Percentiles rank a stretch among this genome's conserved stretches.
These are phyloP conservation scores for Xylocampa areola DNA, from an alignment of 2,888 invertebrate species.

Conservation along the genomic window DNA sequence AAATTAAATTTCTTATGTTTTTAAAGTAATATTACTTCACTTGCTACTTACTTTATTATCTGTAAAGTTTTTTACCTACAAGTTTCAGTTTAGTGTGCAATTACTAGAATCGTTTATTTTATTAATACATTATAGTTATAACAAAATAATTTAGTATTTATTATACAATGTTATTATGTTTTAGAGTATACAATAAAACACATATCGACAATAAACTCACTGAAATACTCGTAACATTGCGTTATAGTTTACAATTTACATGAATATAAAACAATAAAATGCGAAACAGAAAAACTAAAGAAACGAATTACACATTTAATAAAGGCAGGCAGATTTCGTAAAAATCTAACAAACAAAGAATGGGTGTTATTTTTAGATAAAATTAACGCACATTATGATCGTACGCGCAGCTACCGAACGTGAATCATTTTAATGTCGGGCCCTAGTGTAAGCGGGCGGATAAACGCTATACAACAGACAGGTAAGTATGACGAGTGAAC, in stretches of 20 bases:
- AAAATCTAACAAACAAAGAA: constrained; percentile 87
- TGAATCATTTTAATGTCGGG: constrained; percentile 79
- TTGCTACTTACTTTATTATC: no score
- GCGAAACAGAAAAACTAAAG: constrained; percentile 53
- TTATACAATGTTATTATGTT: constrained; percentile 48
- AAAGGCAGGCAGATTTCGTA: constrained; percentile 83
- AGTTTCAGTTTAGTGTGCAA: no score
- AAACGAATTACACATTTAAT: constrained; percentile 69
- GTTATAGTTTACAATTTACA: constrained; percentile 58
- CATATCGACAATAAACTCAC: constrained; percentile 56
- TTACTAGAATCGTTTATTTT: no score
- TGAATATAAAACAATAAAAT: constrained; percentile 60
- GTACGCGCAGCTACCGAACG: constrained; percentile 79
- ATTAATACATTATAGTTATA: no score
- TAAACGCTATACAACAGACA: neutral
- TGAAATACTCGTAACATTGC: constrained; percentile 54
- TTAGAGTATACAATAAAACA: constrained; percentile 59
- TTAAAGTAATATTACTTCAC: neutral
- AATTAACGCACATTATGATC: constrained; percentile 88
- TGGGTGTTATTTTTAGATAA: constrained; percentile 87
- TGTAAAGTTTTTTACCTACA: no score
- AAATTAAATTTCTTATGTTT: constrained; percentile 10
- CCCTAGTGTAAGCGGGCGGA: constrained; percentile 57
- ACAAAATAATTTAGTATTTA: constrained; percentile 31
- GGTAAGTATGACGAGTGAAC: no score